phyloP scores from a whole-genome alignment of 2,888 invertebrate species.

The Lasioglossum villosulum region DNA sequence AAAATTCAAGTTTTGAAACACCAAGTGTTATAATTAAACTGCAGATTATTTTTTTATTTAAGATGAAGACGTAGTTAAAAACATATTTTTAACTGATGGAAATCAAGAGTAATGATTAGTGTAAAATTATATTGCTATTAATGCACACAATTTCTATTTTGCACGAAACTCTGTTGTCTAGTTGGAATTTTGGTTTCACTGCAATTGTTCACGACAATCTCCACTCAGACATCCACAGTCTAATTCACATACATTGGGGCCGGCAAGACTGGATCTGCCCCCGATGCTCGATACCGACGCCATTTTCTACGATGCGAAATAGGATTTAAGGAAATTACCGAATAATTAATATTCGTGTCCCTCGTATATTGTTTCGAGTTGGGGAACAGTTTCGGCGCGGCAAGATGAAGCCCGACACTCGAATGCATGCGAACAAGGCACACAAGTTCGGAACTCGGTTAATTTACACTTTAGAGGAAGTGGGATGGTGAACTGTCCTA shows the following conservation, averaged over 20 bases:
- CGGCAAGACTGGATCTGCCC: not conserved
- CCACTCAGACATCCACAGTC: not conserved
- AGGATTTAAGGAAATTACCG: not conserved
- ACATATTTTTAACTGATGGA: not conserved
- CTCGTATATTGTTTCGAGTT: not conserved
- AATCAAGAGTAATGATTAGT: not conserved
- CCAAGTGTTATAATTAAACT: not conserved
- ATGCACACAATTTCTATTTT: not conserved
- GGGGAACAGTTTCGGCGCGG: not conserved
- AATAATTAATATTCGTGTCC: not conserved
- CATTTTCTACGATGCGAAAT: not conserved
- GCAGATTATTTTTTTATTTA: not conserved
- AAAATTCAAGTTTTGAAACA: not conserved
- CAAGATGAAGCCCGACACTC: not conserved
- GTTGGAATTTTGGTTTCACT: not conserved
- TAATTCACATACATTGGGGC: not conserved
- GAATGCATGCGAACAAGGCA: not conserved
- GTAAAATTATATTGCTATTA: too few species aligned
- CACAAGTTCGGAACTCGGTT: not conserved
- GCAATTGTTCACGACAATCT: not conserved
- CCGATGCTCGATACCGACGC: not conserved
- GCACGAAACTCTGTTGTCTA: not conserved
- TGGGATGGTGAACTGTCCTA: not conserved
- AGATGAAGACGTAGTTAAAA: too few species aligned
- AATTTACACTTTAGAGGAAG: slow-evolving; percentile 19